phyloP scores from a whole-genome alignment of 2,797 vertebrate genomes.

The Tragopan temminckii region DNA sequence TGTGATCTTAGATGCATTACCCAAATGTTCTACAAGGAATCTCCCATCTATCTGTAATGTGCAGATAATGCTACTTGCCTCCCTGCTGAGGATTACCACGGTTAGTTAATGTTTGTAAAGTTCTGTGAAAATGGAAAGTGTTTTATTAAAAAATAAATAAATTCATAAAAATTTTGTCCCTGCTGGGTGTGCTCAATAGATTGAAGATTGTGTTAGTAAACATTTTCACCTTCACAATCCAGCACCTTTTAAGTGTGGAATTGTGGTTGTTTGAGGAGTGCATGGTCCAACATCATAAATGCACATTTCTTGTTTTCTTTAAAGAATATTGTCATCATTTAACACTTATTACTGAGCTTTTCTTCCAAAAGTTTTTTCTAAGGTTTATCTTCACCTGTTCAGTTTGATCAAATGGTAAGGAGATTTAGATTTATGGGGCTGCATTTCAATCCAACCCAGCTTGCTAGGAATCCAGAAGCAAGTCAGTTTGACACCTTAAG shows the following conservation, averaged over 20 bases:
- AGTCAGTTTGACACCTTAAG: not conserved
- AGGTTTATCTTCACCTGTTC: not conserved
- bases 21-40: not conserved
- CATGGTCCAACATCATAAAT: not conserved
- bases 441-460: not conserved
- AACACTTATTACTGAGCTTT: not conserved
- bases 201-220: not conserved
- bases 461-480: not conserved
- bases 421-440: not conserved
- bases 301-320: not conserved
- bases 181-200: not conserved
- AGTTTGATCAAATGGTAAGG: not conserved
- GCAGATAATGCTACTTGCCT: not conserved
- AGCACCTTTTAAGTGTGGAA: not conserved
- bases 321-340: not conserved
- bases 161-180: not conserved
- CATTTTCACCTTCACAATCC: not conserved
- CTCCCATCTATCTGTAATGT: not conserved
- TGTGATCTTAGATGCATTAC: not conserved
- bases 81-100: not conserved
- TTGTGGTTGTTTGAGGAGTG: conserved; percentile 3
- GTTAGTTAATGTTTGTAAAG: not conserved
- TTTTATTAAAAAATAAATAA: not conserved
- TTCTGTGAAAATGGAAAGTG: not conserved
- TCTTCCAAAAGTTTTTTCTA: not conserved